Conservation (phyloP, 2,113 vertebrate genomes). For the Pyxicephalus adspersus region DNA sequence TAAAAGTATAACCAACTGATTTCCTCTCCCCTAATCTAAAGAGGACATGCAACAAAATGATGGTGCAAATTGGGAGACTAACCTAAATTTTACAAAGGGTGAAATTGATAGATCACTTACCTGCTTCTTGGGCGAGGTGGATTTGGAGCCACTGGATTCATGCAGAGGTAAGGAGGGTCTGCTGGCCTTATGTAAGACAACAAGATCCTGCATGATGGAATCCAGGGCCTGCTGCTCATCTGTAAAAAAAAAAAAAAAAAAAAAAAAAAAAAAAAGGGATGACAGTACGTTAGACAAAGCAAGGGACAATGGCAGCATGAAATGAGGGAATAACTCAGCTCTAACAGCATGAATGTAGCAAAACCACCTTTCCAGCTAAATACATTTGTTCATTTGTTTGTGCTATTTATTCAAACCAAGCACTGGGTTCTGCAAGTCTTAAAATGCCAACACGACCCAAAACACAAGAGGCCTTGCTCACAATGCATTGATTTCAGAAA, state of each 20-base stretch:
- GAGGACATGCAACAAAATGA: neutral
- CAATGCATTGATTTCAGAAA: too few species aligned
- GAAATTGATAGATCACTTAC: conserved; percentile 65
- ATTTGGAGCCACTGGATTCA: conserved; percentile 88
- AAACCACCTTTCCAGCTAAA: too few species aligned
- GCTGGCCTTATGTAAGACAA: conserved; percentile 93
- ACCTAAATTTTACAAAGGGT: neutral
- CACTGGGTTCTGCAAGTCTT: too few species aligned
- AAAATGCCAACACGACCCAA: too few species aligned
- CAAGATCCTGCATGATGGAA: conserved; percentile 99
- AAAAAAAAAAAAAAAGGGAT: neutral
- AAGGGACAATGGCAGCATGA: too few species aligned
- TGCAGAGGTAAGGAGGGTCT: conserved; percentile 84
- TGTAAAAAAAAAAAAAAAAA: conserved; percentile 57
- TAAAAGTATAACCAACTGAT: neutral
- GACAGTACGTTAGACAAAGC: neutral
- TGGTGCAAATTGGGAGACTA: neutral
- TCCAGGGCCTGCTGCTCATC: conserved; percentile 97
- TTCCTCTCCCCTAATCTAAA: neutral
- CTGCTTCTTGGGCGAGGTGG: conserved; percentile 94
- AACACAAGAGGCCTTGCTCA: too few species aligned
- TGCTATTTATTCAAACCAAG: too few species aligned
- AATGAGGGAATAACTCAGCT: neutral
- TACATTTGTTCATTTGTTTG: too few species aligned
- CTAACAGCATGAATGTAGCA: neutral